Evolutionary conservation across 1,140 invertebrate species (phyloP).

Genomic region (Lepidurus arcticus): DNA sequence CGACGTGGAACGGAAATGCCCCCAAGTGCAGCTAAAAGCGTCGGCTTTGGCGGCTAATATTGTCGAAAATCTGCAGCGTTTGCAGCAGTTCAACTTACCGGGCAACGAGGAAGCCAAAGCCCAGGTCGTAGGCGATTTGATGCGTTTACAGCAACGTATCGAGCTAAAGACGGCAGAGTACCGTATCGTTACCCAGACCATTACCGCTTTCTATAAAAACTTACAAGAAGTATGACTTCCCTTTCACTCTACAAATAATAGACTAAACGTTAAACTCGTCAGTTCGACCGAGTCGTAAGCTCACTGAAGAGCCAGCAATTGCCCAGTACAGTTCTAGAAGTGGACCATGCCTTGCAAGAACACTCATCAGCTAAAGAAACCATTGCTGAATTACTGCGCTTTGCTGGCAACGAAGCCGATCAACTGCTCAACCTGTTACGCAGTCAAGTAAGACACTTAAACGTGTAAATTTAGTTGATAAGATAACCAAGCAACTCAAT

Average conservation of each 20-base stretch:
- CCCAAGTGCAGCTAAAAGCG: not conserved
- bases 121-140: slow-evolving; percentile 25
- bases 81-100: slow-evolving; percentile 2
- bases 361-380: slow-evolving; percentile 55
- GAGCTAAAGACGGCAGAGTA: slow-evolving; percentile 64
- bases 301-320: not conserved
- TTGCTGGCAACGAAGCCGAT: slow-evolving; percentile 56
- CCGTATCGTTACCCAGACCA: slow-evolving; percentile 63
- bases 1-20: not conserved
- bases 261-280: not conserved
- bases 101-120: slow-evolving; percentile 28
- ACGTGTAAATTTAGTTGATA: not conserved
- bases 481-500: slow-evolving; percentile 35
- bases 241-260: not conserved
- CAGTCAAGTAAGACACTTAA: slow-evolving; percentile 50
- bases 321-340: slow-evolving; percentile 45
- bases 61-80: not conserved
- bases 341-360: slow-evolving; percentile 52
- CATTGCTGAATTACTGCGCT: slow-evolving; percentile 55
- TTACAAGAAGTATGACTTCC: slow-evolving; percentile 55
- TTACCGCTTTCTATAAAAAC: slow-evolving; percentile 63
- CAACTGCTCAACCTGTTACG: slow-evolving; percentile 58
- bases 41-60: not conserved
- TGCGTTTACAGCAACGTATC: slow-evolving; percentile 52
- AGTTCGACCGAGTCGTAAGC: not conserved